A percentile compares a stretch with the other conserved stretches of the same genome.
These are phyloP conservation scores for Dermatemys mawii DNA, from an alignment of 2,113 vertebrate species.

Conservation along the genomic window DNA sequence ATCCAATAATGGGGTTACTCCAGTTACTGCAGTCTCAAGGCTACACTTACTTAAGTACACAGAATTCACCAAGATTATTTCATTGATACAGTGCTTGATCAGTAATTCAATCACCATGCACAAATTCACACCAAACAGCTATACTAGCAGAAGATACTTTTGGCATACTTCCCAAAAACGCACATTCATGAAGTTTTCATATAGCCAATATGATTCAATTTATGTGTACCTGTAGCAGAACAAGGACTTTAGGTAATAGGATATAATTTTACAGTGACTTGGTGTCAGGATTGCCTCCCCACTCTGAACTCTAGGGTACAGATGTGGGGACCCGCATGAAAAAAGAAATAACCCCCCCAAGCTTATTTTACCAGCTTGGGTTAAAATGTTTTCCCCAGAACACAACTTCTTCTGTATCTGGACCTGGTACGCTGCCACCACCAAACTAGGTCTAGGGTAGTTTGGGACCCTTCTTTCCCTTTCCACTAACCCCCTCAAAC, in stretches of 20 bases:
- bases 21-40: conserved; percentile 50
- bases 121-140: conserved; percentile 45
- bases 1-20: conserved; percentile 43
- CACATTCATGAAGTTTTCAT: conserved; percentile 59
- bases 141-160: conserved; percentile 25
- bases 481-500: too few relatives aligned
- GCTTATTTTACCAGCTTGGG: too few relatives aligned
- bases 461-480: too few relatives aligned
- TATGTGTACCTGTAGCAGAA: conserved; percentile 2
- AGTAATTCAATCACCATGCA: conserved; percentile 69
- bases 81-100: conserved; percentile 65
- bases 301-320: too few relatives aligned
- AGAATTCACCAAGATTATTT: conserved; percentile 55
- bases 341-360: too few relatives aligned
- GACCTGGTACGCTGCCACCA: too few relatives aligned
- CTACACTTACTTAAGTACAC: conserved; percentile 49
- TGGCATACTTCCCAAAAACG: conserved; percentile 51
- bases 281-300: too few relatives aligned
- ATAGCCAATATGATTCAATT: conserved; percentile 35
- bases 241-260: conserved; percentile 48
- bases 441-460: too few relatives aligned
- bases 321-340: too few relatives aligned
- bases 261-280: conserved; percentile 3
- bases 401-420: too few relatives aligned
- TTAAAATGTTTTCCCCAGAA: too few relatives aligned